These are phyloP conservation scores for Plebejus melissa DNA, from an alignment of 2,888 invertebrate genomes.

Conservation along the genomic window DNA sequence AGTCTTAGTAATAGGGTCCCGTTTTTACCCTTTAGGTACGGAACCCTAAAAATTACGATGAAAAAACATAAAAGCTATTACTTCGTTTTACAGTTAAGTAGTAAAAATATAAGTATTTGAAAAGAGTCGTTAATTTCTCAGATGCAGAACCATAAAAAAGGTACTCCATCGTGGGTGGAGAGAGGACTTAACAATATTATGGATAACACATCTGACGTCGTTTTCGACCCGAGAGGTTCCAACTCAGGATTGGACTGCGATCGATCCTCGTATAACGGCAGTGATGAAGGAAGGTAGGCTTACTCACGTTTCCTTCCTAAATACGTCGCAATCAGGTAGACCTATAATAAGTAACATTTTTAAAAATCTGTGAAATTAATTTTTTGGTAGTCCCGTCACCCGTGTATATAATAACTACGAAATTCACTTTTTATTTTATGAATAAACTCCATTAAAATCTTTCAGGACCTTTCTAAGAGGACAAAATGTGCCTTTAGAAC, in stretches of 20 bases:
- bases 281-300: slow-evolving; percentile 68
- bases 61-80: not conserved
- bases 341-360: no score
- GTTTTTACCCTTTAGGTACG: no score
- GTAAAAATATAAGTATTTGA: not conserved
- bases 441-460: slow-evolving; percentile 23
- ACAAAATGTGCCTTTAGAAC: slow-evolving; percentile 91
- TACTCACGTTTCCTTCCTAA: not conserved
- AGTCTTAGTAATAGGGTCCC: no score
- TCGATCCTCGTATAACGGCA: slow-evolving; percentile 67
- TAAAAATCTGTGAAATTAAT: no score
- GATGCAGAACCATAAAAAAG: slow-evolving; percentile 74
- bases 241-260: slow-evolving; percentile 69
- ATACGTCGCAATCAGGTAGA: no score
- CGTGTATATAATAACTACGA: no score
- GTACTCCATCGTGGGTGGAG: slow-evolving; percentile 79
- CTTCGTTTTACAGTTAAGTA: not conserved
- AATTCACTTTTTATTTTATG: not conserved
- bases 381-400: no score
- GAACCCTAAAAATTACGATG: not conserved
- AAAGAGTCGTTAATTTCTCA: slow-evolving; percentile 37
- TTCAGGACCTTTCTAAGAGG: slow-evolving; percentile 86
- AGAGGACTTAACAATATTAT: slow-evolving; percentile 76
- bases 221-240: slow-evolving; percentile 76
- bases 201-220: slow-evolving; percentile 73